Percentiles rank a stretch among this genome's conserved stretches.
These are phyloP conservation scores for Mallateleia sp. DNA, from an alignment of 2,888 invertebrate species.

Conservation along the genomic window DNA sequence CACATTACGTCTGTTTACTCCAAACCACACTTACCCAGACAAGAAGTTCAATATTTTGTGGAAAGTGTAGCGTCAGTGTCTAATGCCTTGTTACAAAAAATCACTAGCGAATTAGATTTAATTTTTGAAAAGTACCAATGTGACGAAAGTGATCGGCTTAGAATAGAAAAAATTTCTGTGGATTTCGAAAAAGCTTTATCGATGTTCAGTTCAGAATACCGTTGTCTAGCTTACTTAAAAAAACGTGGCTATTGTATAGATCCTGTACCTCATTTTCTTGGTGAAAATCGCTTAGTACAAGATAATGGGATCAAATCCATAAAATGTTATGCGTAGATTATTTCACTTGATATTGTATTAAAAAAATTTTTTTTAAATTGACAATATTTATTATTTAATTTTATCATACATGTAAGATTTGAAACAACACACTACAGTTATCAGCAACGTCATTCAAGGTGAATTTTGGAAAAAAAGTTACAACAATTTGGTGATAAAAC, in stretches of 20 bases:
- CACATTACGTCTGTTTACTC: neutral
- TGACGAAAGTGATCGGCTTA: neutral
- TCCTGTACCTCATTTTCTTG: constrained; percentile 10
- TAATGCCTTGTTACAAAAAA: constrained; percentile 3
- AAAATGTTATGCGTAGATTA: constrained; percentile 15
- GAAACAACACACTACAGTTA: neutral
- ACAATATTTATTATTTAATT: constrained; percentile 9
- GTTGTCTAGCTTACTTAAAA: constrained; percentile 17
- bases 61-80: constrained; percentile 12
- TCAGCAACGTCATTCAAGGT: constrained; percentile 22
- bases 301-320: neutral
- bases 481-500: constrained; percentile 6
- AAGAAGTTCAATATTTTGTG: constrained; percentile 33
- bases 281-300: neutral
- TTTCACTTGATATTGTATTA: constrained; percentile 35
- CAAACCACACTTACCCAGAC: constrained; percentile 32
- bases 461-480: constrained; percentile 14
- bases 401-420: constrained; percentile 26
- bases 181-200: constrained; percentile 16
- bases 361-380: constrained; percentile 56
- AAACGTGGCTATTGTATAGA: constrained; percentile 20
- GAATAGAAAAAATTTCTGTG: neutral
- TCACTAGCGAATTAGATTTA: neutral
- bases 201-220: constrained; percentile 29
- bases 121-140: constrained; percentile 26